Percentiles rank a stretch among this genome's conserved stretches.
phyloP scores from a whole-genome alignment of 2,797 vertebrate species.

The Echiichthys vipera region DNA sequence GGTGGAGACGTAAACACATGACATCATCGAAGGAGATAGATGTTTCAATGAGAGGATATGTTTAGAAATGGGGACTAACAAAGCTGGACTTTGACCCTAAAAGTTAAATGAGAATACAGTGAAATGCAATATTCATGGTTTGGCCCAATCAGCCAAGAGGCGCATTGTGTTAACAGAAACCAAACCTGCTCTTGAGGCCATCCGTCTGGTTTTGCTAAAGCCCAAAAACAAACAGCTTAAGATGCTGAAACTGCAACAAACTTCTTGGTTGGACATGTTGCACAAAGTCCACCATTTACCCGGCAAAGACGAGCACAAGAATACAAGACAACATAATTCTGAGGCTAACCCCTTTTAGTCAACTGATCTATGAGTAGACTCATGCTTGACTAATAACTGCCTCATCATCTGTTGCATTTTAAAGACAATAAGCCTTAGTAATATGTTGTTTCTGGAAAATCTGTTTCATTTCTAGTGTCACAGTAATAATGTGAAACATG shows the following conservation, averaged over 20 bases:
- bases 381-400: background rate
- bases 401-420: background rate
- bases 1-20: background rate
- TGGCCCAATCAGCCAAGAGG: background rate
- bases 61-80: background rate
- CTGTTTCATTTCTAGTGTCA: background rate
- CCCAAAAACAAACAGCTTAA: background rate
- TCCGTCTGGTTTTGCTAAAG: constrained; percentile 7
- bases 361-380: background rate
- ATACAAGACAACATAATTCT: background rate
- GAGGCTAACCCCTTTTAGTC: background rate
- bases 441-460: constrained; percentile 17
- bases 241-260: background rate
- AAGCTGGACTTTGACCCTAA: background rate
- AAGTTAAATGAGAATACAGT: background rate
- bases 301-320: background rate
- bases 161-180: background rate
- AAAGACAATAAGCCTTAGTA: background rate
- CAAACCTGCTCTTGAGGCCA: background rate
- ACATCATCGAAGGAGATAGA: background rate
- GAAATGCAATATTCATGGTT: background rate
- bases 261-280: background rate
- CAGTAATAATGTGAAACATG: background rate
- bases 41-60: background rate
- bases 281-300: background rate